Evolutionary conservation across 1,140 invertebrate genomes (phyloP).

Genomic region (Hyles euphorbiae): DNA sequence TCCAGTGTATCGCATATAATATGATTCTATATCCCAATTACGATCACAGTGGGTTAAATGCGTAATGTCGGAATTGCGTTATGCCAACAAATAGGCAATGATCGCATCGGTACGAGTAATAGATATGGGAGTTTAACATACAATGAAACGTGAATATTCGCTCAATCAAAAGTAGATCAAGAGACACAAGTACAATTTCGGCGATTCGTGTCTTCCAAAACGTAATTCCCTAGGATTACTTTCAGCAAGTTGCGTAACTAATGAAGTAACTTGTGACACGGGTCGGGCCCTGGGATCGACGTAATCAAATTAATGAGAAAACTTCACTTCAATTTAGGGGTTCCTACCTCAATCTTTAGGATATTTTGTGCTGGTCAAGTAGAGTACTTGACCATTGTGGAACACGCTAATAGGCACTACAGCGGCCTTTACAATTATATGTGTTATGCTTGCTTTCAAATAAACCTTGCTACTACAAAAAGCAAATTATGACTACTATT

Average conservation of each 20-base stretch:
- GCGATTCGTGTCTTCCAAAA: slow-evolving; percentile 61
- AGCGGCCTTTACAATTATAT: no score
- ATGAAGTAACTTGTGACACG: slow-evolving; percentile 74
- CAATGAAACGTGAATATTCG: not conserved
- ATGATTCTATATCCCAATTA: no score
- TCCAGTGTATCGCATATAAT: no score
- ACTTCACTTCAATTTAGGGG: slow-evolving; percentile 72
- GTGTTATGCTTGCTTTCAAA: no score
- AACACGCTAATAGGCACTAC: not conserved
- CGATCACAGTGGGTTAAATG: no score
- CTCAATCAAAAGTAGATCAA: slow-evolving; percentile 2
- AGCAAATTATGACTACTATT: no score
- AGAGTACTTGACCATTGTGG: slow-evolving; percentile 16
- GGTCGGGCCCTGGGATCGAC: slow-evolving; percentile 68
- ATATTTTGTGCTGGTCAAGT: slow-evolving; percentile 66
- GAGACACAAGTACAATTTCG: slow-evolving; percentile 39
- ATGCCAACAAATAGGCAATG: no score
- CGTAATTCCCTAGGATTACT: slow-evolving; percentile 66
- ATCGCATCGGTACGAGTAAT: no score
- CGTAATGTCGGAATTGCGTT: no score
- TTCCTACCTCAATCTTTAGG: slow-evolving; percentile 67
- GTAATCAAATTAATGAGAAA: slow-evolving; percentile 75
- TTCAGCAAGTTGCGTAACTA: slow-evolving; percentile 70
- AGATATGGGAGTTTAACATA: no score
- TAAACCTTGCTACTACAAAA: no score